These are phyloP conservation scores for Acanthosepion esculentum DNA, from an alignment of 2,888 invertebrate genomes.

Conservation along the genomic window DNA sequence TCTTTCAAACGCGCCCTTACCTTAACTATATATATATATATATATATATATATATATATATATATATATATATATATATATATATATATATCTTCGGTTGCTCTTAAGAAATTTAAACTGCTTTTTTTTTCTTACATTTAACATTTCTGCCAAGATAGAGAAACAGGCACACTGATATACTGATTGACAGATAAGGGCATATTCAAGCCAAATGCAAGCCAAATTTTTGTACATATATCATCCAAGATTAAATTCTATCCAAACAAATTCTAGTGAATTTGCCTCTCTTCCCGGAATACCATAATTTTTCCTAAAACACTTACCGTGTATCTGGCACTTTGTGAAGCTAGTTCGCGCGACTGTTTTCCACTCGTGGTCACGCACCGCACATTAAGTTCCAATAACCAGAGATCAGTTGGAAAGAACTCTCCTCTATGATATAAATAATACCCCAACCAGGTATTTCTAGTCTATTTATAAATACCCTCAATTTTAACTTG, in stretches of 20 bases:
- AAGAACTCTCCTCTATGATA: neutral
- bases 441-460: neutral
- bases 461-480: neutral
- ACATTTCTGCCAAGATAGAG: neutral
- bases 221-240: neutral
- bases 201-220: neutral
- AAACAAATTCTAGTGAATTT: neutral
- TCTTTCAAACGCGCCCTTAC: too few relatives aligned
- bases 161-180: neutral
- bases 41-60: neutral
- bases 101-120: too few relatives aligned
- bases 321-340: neutral
- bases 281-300: neutral
- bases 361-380: neutral
- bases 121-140: too few relatives aligned
- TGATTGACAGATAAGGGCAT: neutral
- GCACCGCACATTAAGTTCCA: neutral
- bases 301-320: neutral
- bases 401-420: neutral
- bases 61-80: neutral
- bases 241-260: neutral
- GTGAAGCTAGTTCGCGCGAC: neutral
- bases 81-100: neutral
- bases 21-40: neutral
- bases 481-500: neutral